Conservation (phyloP, 2,797 vertebrate species). For the Pangasius mekongensis region DNA sequence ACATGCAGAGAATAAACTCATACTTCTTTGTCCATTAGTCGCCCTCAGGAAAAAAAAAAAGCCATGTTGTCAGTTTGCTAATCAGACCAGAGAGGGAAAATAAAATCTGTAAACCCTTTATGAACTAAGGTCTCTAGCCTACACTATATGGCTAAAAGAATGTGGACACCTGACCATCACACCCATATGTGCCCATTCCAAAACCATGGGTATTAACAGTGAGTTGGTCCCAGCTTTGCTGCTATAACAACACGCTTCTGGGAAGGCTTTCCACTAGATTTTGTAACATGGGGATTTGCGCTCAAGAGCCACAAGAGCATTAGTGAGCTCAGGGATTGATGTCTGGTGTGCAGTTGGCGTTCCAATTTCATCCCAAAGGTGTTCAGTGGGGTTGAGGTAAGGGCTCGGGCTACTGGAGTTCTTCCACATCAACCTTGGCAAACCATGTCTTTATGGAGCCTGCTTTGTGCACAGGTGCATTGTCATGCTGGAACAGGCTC, state of each 20-base stretch:
- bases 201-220: neutral
- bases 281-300: neutral
- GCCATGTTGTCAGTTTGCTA: neutral
- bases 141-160: neutral
- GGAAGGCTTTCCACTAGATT: neutral
- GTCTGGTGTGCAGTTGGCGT: neutral
- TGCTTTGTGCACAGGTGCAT: neutral
- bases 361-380: neutral
- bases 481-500: neutral
- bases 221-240: neutral
- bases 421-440: neutral
- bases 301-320: neutral
- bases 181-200: neutral
- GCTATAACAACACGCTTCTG: neutral
- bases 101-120: neutral
- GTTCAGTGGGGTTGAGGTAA: neutral
- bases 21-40: slow-evolving; percentile 7
- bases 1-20: neutral
- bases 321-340: neutral
- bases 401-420: neutral
- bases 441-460: neutral
- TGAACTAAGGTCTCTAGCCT: neutral
- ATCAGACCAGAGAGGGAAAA: neutral
- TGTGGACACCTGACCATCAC: neutral
- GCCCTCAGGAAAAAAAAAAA: neutral